Evolutionary conservation across 1,140 invertebrate genomes (phyloP), one percentile per base, ranked within the genome.

Genomic region (Rhopalosiphum maidis): DNA sequence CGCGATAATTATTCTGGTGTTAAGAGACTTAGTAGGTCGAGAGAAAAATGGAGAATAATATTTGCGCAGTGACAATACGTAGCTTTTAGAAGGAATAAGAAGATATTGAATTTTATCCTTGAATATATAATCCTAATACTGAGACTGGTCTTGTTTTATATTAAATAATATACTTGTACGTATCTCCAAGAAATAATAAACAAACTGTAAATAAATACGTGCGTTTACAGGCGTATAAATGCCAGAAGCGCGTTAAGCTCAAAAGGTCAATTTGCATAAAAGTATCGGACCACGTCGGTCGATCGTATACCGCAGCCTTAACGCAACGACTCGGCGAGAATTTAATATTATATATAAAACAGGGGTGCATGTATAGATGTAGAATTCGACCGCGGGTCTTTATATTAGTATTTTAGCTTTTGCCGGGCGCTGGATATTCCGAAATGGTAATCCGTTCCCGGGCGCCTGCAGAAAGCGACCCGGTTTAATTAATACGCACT

Each of bases 271-370:
- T 89, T 89, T 89, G 88, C 88, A 89, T 89, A 89, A 89, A 55
- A 89, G 46, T 89, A 89, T n/a, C 51, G 35, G 88, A 89, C 48
- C 88, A 35, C 51, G 2, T 89, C 22, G 51, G 35, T 5, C 11
- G 54, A 89, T 55, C 88, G 35, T 51, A 35, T 89, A 9, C 48
- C 88, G 30, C n/a, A 87, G 48, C 51, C 18, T 77, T n/a, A 77
- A 51, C 11, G 23, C 88, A 55, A 89, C 9, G 51, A 37, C 51
- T 89, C 25, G 88, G n/a, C 88, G 88, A 37, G 35, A 54, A 89
- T 55, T 89, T 89, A 89, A 89, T 89, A 86, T 25, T 86, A 55
- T 89, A n/a, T 51, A 89, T 89, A 54, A 89, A 89, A 89, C 48
- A 30, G 22, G 48, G 3, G 51, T 30, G 15, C 60, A 15, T 18